phyloP scores from a whole-genome alignment of 2,888 invertebrate genomes.

The Lithophane socia region DNA sequence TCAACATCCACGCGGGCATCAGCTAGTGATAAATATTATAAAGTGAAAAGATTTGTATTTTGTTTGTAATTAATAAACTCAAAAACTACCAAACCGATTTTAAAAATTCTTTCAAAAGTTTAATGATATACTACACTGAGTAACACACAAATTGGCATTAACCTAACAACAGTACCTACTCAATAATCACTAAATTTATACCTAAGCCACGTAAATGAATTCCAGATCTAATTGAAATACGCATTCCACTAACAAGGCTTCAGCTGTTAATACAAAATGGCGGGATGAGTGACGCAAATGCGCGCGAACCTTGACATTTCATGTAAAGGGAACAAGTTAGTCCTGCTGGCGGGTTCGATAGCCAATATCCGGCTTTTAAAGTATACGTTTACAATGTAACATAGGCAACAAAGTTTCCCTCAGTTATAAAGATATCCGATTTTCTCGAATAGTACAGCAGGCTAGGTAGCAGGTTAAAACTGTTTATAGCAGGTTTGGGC shows the following conservation, averaged over 20 bases:
- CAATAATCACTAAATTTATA: not conserved
- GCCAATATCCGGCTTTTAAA: slow-evolving; percentile 32
- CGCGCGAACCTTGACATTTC: slow-evolving; percentile 71
- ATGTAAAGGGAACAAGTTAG: slow-evolving; percentile 33
- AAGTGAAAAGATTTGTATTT: no score
- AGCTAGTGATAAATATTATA: no score
- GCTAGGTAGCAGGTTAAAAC: no score
- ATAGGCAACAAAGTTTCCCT: not conserved
- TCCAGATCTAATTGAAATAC: slow-evolving; percentile 30
- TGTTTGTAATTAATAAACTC: no score
- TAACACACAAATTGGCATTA: not conserved
- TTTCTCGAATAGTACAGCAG: not conserved
- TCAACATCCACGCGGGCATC: no score
- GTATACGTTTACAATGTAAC: slow-evolving; percentile 1
- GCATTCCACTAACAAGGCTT: slow-evolving; percentile 54
- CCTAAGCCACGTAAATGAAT: not conserved
- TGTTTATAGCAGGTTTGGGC: not conserved
- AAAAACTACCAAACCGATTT: no score
- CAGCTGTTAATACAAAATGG: slow-evolving; percentile 53
- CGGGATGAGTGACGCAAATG: slow-evolving; percentile 65
- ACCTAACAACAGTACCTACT: not conserved
- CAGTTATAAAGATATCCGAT: not conserved
- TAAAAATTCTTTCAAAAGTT: no score
- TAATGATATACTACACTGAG: no score
- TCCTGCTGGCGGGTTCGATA: slow-evolving; percentile 31